Conservation (phyloP, 35 echinoderm and acorn worm species). For the Patiria miniata region DNA sequence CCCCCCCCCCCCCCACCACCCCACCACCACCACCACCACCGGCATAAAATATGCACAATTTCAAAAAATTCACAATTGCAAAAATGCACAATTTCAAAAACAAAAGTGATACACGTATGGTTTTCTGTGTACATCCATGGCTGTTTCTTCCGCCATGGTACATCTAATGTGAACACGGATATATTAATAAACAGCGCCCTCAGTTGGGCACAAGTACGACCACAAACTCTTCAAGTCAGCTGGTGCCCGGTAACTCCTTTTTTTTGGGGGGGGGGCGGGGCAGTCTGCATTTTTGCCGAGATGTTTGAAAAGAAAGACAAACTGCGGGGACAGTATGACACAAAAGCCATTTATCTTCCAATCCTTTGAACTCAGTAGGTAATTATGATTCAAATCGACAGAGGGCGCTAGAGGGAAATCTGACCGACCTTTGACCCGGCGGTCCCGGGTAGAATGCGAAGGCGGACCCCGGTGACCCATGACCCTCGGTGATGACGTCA, state of each 20-base stretch:
- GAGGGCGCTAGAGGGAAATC: background rate
- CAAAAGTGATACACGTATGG: background rate
- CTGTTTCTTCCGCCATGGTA: background rate
- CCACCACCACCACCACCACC: too few relatives aligned
- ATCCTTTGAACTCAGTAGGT: too few relatives aligned
- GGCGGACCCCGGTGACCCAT: conserved; percentile 45
- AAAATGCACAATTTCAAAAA: background rate
- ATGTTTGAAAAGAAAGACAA: background rate
- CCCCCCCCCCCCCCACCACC: too few relatives aligned
- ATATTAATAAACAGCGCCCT: background rate
- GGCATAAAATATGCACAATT: too few relatives aligned
- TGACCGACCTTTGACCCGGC: background rate
- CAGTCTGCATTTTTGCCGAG: background rate
- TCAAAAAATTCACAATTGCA: too few relatives aligned
- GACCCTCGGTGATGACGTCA: conserved; percentile 32
- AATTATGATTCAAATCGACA: background rate
- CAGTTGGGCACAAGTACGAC: background rate
- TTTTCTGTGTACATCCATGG: background rate
- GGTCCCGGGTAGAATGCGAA: conserved; percentile 35
- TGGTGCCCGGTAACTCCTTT: background rate
- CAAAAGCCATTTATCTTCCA: too few relatives aligned
- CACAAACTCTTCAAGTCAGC: background rate
- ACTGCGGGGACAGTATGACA: background rate
- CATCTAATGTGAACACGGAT: background rate
- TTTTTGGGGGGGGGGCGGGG: background rate